These are phyloP conservation scores for Hyphantria cunea DNA, from an alignment of 1,140 invertebrate species.

Conservation along the genomic window DNA sequence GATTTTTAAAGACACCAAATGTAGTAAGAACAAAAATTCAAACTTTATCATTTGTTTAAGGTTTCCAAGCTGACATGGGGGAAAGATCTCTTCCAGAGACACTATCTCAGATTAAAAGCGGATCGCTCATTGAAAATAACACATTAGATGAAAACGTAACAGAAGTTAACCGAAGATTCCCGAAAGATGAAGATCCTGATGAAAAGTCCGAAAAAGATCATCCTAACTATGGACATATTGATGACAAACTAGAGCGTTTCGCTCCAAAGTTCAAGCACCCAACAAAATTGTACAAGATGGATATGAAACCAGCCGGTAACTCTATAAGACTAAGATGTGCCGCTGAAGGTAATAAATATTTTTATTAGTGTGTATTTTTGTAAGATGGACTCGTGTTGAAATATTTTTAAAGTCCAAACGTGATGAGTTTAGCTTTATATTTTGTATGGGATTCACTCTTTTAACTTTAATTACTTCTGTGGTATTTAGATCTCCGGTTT, in stretches of 20 bases:
- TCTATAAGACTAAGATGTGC: slow-evolving; percentile 73
- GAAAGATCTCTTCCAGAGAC: slow-evolving; percentile 53
- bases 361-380: slow-evolving; percentile 23
- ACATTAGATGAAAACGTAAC: slow-evolving; percentile 60
- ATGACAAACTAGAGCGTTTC: slow-evolving; percentile 62
- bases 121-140: slow-evolving; percentile 56
- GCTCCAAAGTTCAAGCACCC: slow-evolving; percentile 74
- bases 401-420: slow-evolving; percentile 1
- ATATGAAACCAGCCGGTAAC: slow-evolving; percentile 77
- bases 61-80: slow-evolving; percentile 71
- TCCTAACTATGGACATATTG: slow-evolving; percentile 62
- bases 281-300: slow-evolving; percentile 66
- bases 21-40: no score
- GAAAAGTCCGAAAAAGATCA: slow-evolving; percentile 69
- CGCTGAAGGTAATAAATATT: slow-evolving; percentile 67
- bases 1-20: no score
- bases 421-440: slow-evolving; percentile 8
- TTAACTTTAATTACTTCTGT: background rate
- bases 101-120: slow-evolving; percentile 32
- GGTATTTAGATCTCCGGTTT: background rate
- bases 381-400: slow-evolving; percentile 1
- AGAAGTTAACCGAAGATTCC: slow-evolving; percentile 42
- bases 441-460: background rate
- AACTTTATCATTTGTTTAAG: slow-evolving; percentile 36
- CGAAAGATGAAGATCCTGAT: slow-evolving; percentile 65